Conservation (phyloP, 2,888 invertebrate genomes). For the Uropetala carovei region DNA sequence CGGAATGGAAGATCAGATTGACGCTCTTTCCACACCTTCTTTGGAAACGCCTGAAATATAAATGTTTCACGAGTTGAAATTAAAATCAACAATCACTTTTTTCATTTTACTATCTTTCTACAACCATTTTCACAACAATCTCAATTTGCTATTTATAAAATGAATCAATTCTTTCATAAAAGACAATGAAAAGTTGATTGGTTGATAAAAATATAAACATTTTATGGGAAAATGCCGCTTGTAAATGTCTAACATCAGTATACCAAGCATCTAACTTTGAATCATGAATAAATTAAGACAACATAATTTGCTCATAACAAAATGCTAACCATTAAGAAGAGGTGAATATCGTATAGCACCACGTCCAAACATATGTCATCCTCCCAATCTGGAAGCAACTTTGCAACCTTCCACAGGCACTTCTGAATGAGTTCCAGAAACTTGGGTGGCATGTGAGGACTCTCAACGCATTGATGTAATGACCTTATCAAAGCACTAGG, state of each 20-base stretch:
- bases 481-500: slow-evolving; percentile 90
- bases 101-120: not conserved
- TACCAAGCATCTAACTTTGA: not conserved
- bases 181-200: not conserved
- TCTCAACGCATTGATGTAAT: slow-evolving; percentile 89
- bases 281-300: not conserved
- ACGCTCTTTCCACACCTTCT: slow-evolving; percentile 90
- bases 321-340: slow-evolving; percentile 84
- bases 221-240: not conserved
- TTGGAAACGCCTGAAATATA: slow-evolving; percentile 82
- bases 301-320: slow-evolving; percentile 8
- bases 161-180: not conserved
- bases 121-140: not conserved
- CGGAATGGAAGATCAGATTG: slow-evolving; percentile 87
- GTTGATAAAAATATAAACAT: not conserved
- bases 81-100: not conserved
- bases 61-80: not conserved
- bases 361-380: slow-evolving; percentile 86
- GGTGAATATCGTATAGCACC: slow-evolving; percentile 89
- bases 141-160: not conserved
- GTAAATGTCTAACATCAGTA: not conserved
- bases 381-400: slow-evolving; percentile 89
- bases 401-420: slow-evolving; percentile 96
- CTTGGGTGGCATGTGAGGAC: slow-evolving; percentile 81
- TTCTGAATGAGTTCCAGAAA: slow-evolving; percentile 92